Evolutionary conservation across 2,113 vertebrate genomes (phyloP).

Genomic region (Centropus bengalensis): DNA sequence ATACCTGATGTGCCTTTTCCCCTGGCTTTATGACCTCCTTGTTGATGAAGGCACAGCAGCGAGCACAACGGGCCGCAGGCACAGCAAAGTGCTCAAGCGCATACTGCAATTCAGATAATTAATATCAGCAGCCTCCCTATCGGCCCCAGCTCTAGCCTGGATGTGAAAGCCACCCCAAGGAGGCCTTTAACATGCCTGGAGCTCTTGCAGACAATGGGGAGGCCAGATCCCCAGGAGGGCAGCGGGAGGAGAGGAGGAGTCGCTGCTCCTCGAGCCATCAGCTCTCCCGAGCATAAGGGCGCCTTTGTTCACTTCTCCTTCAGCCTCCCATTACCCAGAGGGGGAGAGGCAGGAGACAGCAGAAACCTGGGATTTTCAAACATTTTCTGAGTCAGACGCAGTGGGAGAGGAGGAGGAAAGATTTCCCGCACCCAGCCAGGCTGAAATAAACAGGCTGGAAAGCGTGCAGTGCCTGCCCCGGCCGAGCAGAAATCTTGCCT

Average conservation of each 20-base stretch:
- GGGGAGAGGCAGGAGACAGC: neutral
- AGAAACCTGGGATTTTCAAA: constrained; percentile 52
- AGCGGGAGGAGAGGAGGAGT: constrained; percentile 38
- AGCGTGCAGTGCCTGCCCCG: neutral
- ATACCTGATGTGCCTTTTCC: neutral
- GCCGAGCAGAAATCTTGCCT: neutral
- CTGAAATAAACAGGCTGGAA: neutral
- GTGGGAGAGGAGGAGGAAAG: constrained; percentile 3
- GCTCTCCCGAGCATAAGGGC: constrained; percentile 29
- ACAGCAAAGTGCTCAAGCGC: rapidly evolving
- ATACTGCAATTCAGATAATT: neutral
- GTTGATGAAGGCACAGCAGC: neutral
- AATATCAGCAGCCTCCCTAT: neutral
- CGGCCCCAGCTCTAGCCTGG: neutral
- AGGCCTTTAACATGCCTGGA: neutral
- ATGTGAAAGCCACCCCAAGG: neutral
- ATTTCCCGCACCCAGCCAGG: neutral
- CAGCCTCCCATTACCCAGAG: constrained; percentile 7
- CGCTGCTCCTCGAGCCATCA: neutral
- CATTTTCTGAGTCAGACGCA: constrained; percentile 45
- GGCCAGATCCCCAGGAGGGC: neutral
- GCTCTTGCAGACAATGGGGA: constrained; percentile 24
- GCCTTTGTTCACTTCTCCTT: constrained; percentile 48
- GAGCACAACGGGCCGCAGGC: rapidly evolving
- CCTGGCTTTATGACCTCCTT: neutral